Evolutionary conservation across 37 sponge, comb jelly and placozoan species (phyloP).

Genomic region (Theonella swinhoei): DNA sequence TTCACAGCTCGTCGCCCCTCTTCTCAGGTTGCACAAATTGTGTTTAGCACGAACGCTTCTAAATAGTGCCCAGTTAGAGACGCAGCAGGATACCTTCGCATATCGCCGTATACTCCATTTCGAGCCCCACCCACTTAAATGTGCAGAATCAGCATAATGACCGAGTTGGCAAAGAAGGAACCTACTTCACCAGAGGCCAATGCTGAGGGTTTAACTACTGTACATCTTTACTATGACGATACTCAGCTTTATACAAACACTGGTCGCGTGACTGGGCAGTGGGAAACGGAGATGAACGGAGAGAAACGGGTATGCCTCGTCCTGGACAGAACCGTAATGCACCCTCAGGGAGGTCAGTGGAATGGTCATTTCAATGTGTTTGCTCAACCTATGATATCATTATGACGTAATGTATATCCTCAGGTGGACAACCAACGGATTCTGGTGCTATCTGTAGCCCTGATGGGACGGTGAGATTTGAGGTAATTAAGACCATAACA

Average conservation of each 20-base stretch:
- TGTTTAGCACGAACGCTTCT: too few relatives aligned
- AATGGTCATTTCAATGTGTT: neutral
- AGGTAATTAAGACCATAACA: constrained; percentile 5
- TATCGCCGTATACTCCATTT: too few relatives aligned
- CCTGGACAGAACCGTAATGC: constrained; percentile 78
- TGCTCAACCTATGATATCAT: neutral
- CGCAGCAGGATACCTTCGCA: too few relatives aligned
- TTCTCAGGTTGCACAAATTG: too few relatives aligned
- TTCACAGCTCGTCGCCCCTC: too few relatives aligned
- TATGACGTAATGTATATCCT: neutral
- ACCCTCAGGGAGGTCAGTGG: constrained; percentile 81
- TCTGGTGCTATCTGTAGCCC: constrained; percentile 39
- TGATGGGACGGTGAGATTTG: constrained; percentile 41
- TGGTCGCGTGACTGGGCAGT: constrained; percentile 20
- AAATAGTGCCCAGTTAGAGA: too few relatives aligned
- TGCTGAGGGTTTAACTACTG: too few relatives aligned
- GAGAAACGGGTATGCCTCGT: constrained; percentile 28
- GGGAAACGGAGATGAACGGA: constrained; percentile 14
- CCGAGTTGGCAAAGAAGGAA: too few relatives aligned
- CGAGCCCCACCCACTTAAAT: too few relatives aligned
- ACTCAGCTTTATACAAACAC: constrained; percentile 52
- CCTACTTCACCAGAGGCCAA: too few relatives aligned
- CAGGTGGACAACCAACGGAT: constrained; percentile 83
- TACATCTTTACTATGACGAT: constrained; percentile 69
- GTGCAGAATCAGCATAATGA: too few relatives aligned